Evolutionary conservation across 2,888 invertebrate genomes (phyloP).

Genomic region (Hyposoter didymator): DNA sequence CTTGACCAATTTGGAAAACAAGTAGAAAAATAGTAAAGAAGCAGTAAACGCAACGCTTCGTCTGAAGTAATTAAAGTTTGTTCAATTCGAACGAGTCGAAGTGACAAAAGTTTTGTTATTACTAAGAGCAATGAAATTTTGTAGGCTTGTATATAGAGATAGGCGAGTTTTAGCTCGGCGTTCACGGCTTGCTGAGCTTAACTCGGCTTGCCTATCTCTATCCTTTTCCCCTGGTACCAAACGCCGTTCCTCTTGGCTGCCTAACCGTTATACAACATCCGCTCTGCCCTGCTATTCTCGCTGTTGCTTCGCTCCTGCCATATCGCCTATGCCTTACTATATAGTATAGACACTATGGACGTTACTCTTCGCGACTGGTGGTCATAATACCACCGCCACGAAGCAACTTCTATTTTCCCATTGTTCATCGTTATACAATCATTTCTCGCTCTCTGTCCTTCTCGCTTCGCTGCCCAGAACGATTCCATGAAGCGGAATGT

Average conservation of each 20-base stretch:
- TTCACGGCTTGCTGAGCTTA: constrained; percentile 63
- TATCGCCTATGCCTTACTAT: constrained; percentile 37
- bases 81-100: constrained; percentile 1
- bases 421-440: constrained; percentile 83
- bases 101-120: constrained; percentile 32
- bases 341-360: constrained; percentile 35
- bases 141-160: background rate
- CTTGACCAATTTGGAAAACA: background rate
- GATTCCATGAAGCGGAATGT: constrained; percentile 30
- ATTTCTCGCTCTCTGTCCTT: constrained; percentile 60
- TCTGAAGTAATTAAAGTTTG: constrained; percentile 12
- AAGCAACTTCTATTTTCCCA: constrained; percentile 77
- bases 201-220: constrained; percentile 44
- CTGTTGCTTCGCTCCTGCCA: constrained; percentile 69
- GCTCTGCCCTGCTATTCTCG: constrained; percentile 80
- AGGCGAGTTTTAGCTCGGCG: constrained; percentile 27
- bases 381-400: constrained; percentile 64
- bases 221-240: constrained; percentile 47
- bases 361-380: constrained; percentile 60
- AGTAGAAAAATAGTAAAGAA: background rate
- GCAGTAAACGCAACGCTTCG: background rate
- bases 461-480: constrained; percentile 47
- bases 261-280: constrained; percentile 85
- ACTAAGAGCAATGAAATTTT: constrained; percentile 38
- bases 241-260: constrained; percentile 83